A percentile compares a stretch with the other conserved stretches of the same genome.
Evolutionary conservation across 2,113 vertebrate genomes (phyloP).

Genomic region (Amia ocellicauda): DNA sequence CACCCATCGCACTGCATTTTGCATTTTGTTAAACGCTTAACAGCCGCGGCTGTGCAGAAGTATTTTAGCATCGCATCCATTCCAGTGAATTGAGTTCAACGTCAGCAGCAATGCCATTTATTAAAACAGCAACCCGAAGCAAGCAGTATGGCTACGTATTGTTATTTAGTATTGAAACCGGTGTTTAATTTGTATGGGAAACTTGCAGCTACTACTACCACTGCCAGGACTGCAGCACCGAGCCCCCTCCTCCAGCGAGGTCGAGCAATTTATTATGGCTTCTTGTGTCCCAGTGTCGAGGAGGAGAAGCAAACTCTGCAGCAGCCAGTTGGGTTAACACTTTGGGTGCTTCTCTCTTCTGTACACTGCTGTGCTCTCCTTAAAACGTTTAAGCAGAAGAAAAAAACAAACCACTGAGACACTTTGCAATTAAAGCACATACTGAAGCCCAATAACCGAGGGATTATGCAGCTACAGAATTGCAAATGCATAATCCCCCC

Average conservation of each 20-base stretch:
- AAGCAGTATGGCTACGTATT: neutral
- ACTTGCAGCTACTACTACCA: neutral
- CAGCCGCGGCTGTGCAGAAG: no score
- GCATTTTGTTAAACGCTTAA: no score
- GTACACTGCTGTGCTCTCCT: no score
- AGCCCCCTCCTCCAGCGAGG: constrained; percentile 3
- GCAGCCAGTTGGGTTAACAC: neutral
- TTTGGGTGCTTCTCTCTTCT: constrained; percentile 3
- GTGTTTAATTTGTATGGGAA: constrained; percentile 6
- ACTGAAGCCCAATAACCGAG: no score
- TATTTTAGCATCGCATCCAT: no score
- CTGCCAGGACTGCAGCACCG: no score
- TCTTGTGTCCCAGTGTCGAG: constrained; percentile 4
- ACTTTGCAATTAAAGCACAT: no score
- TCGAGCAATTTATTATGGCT: constrained; percentile 3
- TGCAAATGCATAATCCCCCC: no score
- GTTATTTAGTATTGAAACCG: neutral
- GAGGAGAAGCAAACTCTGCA: neutral
- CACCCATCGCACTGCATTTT: constrained; percentile 6
- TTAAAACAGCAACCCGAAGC: neutral
- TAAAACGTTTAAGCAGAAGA: no score
- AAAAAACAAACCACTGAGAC: no score
- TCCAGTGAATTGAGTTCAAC: neutral
- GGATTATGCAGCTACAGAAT: no score
- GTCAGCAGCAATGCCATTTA: neutral